These are phyloP conservation scores for Ametastegia equiseti DNA, from an alignment of 2,888 invertebrate species.

Conservation along the genomic window DNA sequence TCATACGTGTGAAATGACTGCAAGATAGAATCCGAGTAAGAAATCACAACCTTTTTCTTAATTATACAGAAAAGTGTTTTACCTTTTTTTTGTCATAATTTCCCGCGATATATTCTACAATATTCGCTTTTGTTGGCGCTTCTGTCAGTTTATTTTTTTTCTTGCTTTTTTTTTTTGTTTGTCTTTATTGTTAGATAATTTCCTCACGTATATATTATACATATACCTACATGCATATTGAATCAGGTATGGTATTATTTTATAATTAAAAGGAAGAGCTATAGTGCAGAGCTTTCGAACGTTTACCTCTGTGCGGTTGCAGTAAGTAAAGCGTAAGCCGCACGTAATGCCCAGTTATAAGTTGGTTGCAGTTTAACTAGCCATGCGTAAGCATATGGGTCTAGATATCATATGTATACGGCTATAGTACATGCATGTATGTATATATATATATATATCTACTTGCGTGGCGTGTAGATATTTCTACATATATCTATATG, in stretches of 20 bases:
- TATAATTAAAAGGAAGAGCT: background rate
- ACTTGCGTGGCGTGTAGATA: too few relatives aligned
- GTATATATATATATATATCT: too few relatives aligned
- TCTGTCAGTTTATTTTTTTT: too few relatives aligned
- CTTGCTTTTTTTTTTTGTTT: background rate
- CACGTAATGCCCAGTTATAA: background rate
- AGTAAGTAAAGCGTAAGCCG: background rate
- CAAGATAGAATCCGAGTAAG: too few relatives aligned
- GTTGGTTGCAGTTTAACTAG: background rate
- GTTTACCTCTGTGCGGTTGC: conserved; percentile 31
- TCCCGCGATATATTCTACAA: too few relatives aligned
- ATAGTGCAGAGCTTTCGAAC: conserved; percentile 18
- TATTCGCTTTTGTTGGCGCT: too few relatives aligned
- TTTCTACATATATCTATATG: background rate
- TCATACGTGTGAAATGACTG: too few relatives aligned
- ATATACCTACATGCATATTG: background rate
- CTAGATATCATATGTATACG: background rate
- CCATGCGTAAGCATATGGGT: background rate
- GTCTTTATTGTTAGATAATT: background rate
- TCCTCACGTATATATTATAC: too few relatives aligned
- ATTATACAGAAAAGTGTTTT: too few relatives aligned
- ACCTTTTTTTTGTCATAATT: too few relatives aligned
- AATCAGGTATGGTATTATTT: background rate
- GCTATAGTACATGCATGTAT: background rate
- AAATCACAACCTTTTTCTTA: too few relatives aligned